A percentile compares a stretch with the other conserved stretches of the same genome.
Conservation (phyloP, 2,113 vertebrate genomes). For the Bubo bubo region DNA sequence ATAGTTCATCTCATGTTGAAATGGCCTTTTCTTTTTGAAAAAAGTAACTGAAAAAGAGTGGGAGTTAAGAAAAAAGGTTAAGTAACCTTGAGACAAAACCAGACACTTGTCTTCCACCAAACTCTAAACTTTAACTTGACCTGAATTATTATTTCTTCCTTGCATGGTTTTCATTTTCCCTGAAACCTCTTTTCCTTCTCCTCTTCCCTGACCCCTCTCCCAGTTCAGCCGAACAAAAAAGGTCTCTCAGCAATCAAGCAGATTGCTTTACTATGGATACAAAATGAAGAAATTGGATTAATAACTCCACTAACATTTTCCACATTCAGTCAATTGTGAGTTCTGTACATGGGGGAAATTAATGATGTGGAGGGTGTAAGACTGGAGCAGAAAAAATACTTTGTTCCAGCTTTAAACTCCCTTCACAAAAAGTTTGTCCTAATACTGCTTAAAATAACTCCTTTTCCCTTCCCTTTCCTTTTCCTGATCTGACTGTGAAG, state of each 20-base stretch:
- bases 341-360: not conserved
- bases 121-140: not conserved
- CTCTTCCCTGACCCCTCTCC: not conserved
- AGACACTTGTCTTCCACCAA: not conserved
- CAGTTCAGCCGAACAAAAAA: not conserved
- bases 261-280: not conserved
- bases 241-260: not conserved
- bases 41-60: not conserved
- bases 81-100: not conserved
- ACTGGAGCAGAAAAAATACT: not conserved
- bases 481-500: not conserved
- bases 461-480: not conserved
- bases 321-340: not conserved
- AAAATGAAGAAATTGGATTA: not conserved
- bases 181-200: not conserved
- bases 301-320: not conserved
- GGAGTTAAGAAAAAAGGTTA: conserved; percentile 3
- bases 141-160: not conserved
- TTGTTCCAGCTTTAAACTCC: not conserved
- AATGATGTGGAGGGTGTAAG: not conserved
- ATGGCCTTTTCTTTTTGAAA: not conserved
- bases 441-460: not conserved
- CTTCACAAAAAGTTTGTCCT: not conserved
- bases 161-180: not conserved
- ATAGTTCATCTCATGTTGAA: not conserved